Base-by-base conservation (phyloP, 1,140 invertebrate genomes). In the Aphis craccivora region DNA sequence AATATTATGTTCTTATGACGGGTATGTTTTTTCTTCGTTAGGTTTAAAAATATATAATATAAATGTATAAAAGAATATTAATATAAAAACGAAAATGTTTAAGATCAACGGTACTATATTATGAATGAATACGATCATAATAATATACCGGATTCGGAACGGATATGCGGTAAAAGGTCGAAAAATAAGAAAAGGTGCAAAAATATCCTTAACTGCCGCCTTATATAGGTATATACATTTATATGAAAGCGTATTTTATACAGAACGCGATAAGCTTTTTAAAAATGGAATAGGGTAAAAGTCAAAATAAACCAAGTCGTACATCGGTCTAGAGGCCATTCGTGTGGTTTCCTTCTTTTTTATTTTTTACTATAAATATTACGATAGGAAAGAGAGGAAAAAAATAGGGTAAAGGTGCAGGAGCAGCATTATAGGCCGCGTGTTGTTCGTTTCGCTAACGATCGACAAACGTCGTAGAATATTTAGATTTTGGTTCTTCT, bases 401-500 rank as follows among this genome's bases (percentile, higher is more conserved):
- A 81, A 84, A 40, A 84, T 40, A 25, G 37, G 40, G 20, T 40
- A 43, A 84, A 84, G n/a, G 40, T 84, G 11, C 22, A 83, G 40
- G 22, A 84, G 23, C 14, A 18, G 60, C 23, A 76, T 60, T 67
- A 67, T 76, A 76, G 60, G 60, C 14, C 30, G 14, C 60, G 14
- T n/a, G 22, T 37, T 37, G 37, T 86, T 45, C 83, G 83, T 86
- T 86, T 86, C 11, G 25, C 37, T 86, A 86, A 86, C 40, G 84
- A 86, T 45, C 84, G 43, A 45, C 89, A 90, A 90, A 90, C 55
- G 89, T 90, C 53, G 40, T 43, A 11, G 55, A 90, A 90, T 90
- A 90, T 90, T 90, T 90, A 90, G 53, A 90, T 90, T 90, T 90
- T 60, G 37, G 35, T 60, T 90, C 40, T 51, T n/a, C 48, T 90